A percentile compares a stretch with the other conserved stretches of the same genome.
Conservation (phyloP, 2,888 invertebrate genomes). For the Meliscaeva auricollis region DNA sequence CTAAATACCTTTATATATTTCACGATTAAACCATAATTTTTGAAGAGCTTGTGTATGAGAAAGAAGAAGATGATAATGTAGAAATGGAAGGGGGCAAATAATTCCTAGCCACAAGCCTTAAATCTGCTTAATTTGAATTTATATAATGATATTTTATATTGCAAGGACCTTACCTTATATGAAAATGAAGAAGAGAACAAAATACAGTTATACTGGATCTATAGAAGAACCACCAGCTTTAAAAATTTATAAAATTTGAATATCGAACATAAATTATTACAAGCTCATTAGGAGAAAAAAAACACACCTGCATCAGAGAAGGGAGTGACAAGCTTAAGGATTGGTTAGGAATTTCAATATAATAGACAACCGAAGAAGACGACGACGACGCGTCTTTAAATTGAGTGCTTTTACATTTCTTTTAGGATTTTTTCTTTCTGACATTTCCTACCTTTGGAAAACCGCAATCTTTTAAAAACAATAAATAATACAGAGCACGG, state of each 20-base stretch:
- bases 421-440: not conserved
- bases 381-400: constrained; percentile 39
- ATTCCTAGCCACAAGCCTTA: constrained; percentile 39
- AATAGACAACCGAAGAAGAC: constrained; percentile 27
- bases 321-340: constrained; percentile 17
- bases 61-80: constrained; percentile 1
- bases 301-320: not conserved
- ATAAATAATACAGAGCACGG: not conserved
- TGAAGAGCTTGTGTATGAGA: not conserved
- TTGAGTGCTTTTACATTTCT: constrained; percentile 39
- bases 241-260: constrained; percentile 17
- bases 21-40: constrained; percentile 47
- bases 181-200: not conserved
- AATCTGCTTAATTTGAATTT: constrained; percentile 65
- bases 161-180: not conserved
- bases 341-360: constrained; percentile 46
- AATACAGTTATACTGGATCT: not conserved
- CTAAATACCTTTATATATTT: constrained; percentile 55
- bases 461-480: constrained; percentile 13
- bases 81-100: not conserved
- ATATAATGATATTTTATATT: not conserved
- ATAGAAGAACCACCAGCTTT: not conserved
- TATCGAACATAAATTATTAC: constrained; percentile 68
- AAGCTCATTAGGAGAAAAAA: constrained; percentile 54
- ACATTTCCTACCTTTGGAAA: not conserved